phyloP scores from a whole-genome alignment of 2,113 vertebrate genomes.

The Glaucidium brasilianum region DNA sequence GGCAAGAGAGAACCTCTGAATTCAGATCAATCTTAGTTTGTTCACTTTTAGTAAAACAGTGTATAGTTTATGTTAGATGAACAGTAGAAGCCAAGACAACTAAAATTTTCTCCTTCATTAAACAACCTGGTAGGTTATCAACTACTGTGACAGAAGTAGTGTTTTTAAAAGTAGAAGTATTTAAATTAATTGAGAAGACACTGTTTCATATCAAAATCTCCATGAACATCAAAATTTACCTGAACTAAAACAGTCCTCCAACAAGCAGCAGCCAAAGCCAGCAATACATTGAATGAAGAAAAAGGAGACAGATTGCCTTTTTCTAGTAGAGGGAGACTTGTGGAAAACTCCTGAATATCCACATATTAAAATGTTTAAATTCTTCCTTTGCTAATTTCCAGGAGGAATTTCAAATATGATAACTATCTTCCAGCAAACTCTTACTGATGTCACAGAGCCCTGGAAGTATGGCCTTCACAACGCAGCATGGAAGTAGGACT shows the following conservation, averaged over 20 bases:
- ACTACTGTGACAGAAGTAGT: not conserved
- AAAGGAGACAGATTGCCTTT: not conserved
- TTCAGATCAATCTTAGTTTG: not conserved
- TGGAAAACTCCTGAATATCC: not conserved
- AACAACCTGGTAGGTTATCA: not conserved
- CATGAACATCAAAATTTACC: not conserved
- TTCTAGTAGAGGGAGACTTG: not conserved
- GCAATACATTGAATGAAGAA: not conserved
- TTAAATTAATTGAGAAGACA: not conserved
- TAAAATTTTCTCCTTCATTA: not conserved
- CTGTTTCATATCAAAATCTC: not conserved
- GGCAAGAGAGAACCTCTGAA: not conserved
- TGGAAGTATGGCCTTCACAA: not conserved
- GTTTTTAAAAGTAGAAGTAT: too few relatives aligned
- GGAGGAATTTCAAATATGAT: not conserved
- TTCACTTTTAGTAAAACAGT: not conserved
- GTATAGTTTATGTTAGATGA: not conserved
- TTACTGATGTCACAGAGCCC: not conserved
- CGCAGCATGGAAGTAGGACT: not conserved
- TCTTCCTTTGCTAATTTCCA: not conserved
- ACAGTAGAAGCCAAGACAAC: not conserved
- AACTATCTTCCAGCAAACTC: not conserved
- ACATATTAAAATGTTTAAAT: not conserved
- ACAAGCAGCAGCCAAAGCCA: not conserved
- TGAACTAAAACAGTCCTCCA: not conserved